Evolutionary conservation across 2,888 invertebrate genomes (phyloP).

Genomic region (Hesperia comma): DNA sequence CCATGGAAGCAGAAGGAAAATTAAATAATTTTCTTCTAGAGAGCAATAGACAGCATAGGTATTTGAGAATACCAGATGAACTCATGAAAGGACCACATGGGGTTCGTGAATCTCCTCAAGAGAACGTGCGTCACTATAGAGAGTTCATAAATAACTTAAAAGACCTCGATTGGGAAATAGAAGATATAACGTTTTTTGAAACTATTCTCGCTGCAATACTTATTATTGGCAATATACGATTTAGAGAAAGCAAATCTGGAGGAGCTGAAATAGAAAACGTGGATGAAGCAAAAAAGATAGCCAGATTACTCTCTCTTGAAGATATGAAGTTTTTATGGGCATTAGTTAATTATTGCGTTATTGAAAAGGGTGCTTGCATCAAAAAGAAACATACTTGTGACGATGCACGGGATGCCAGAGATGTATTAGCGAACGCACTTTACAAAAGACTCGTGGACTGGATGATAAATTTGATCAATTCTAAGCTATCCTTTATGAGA

Average conservation of each 20-base stretch:
- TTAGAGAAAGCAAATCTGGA: constrained; percentile 86
- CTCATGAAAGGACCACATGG: constrained; percentile 83
- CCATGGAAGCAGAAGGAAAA: constrained; percentile 87
- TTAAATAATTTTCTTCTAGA: constrained; percentile 88
- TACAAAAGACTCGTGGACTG: constrained; percentile 95
- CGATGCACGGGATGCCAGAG: constrained; percentile 92
- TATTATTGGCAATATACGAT: constrained; percentile 90
- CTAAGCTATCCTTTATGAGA: constrained; percentile 91
- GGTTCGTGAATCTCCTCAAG: constrained; percentile 85
- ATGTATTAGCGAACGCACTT: constrained; percentile 92
- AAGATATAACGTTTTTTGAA: constrained; percentile 88
- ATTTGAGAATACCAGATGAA: constrained; percentile 86
- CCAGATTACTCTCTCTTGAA: constrained; percentile 90
- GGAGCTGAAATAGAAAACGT: constrained; percentile 89
- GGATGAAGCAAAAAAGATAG: constrained; percentile 88
- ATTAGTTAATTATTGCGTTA: constrained; percentile 92
- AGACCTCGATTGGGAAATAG: constrained; percentile 88
- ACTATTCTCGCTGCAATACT: constrained; percentile 90
- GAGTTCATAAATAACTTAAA: constrained; percentile 86
- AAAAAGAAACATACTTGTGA: constrained; percentile 88
- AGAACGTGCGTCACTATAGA: constrained; percentile 86
- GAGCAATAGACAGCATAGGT: constrained; percentile 88
- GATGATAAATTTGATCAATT: constrained; percentile 93
- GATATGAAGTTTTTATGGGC: constrained; percentile 93
- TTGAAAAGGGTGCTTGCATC: constrained; percentile 89